A percentile compares a stretch with the other conserved stretches of the same genome.
These are phyloP conservation scores for Mormyrus hasselquistii DNA, from an alignment of 2,797 vertebrate species.

Conservation along the genomic window DNA sequence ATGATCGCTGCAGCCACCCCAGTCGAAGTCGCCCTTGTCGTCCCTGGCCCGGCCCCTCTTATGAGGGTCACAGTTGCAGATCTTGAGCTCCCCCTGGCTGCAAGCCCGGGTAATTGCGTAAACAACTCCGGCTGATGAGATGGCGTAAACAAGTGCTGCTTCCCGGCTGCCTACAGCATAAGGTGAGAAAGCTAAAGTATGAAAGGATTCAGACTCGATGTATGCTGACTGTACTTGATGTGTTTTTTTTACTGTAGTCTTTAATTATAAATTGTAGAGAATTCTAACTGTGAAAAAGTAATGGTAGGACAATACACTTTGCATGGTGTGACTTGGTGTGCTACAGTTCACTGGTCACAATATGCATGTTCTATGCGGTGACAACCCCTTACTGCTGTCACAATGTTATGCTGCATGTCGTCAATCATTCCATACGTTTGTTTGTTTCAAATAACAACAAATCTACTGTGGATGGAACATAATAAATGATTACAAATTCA, in stretches of 20 bases:
- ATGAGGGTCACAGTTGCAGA: slow-evolving; percentile 80
- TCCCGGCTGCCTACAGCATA: slow-evolving; percentile 79
- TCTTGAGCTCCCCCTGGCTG: slow-evolving; percentile 90
- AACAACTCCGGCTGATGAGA: slow-evolving; percentile 93
- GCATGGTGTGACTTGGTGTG: neutral
- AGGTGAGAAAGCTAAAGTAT: neutral
- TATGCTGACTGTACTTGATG: neutral
- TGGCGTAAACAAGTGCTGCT: slow-evolving; percentile 94
- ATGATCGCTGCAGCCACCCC: slow-evolving; percentile 97
- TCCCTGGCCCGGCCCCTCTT: slow-evolving; percentile 77
- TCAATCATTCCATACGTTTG: neutral
- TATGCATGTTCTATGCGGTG: neutral
- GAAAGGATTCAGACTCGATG: neutral
- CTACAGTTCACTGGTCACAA: neutral
- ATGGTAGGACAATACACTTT: neutral
- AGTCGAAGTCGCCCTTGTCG: slow-evolving; percentile 81
- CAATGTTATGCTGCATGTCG: neutral
- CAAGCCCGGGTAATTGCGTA: slow-evolving; percentile 90
- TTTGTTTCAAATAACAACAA: neutral
- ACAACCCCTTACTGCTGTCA: neutral
- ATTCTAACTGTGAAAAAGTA: neutral
- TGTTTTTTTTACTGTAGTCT: neutral
- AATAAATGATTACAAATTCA: neutral
- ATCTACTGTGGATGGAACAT: neutral
- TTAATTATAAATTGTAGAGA: neutral